Base-by-base conservation (phyloP, 2,113 vertebrate species). In the Lanius ludovicianus region DNA sequence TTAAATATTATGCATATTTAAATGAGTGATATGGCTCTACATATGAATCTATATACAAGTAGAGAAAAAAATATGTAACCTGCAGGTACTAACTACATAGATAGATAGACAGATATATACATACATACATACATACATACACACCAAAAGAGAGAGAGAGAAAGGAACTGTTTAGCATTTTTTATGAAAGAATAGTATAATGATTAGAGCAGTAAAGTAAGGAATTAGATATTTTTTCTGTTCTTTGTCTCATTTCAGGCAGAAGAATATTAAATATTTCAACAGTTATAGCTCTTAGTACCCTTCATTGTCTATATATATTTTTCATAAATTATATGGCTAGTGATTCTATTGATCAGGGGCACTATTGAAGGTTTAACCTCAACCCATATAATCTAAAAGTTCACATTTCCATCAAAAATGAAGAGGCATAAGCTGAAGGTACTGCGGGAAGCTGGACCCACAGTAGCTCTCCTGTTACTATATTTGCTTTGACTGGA, bases 221-320 rank as follows among this genome's bases (percentile, higher is more conserved):
- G 15, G 46, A 42, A 42, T 22, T 0, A 0, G 2, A 13, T 63
- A 17, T 37, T 65, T 77, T 28, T 57, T 62, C 23, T 8, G 2
- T 69, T 84, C 37, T 83, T n/a, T 83, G 17, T 62, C n/a, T 86
- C 18, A 33, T 65, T 89, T 90, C 33, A 90, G 15, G 25, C 33
- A 62, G 69, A 85, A 89, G 6, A 47, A 31, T 76, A 37, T 49
- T 52, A 63, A 69, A 79, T 39, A 44, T 37, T 46, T 17, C 4
- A 52, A 37, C 23, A 70, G 23, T 42, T 76, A 10, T 7, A 81
- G 4, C 13, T 59, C 14, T 50, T 53, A 63, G 9, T 70, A 74
- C 9, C 5, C 2, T 2, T 60, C 35, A 42, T 8, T 77, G 42
- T 24, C 41, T n/a, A 2, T 2, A 3, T 1, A 6, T 37, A 37